Conservation (phyloP, 2,797 vertebrate genomes). For the Percopsis omiscomaycus region DNA sequence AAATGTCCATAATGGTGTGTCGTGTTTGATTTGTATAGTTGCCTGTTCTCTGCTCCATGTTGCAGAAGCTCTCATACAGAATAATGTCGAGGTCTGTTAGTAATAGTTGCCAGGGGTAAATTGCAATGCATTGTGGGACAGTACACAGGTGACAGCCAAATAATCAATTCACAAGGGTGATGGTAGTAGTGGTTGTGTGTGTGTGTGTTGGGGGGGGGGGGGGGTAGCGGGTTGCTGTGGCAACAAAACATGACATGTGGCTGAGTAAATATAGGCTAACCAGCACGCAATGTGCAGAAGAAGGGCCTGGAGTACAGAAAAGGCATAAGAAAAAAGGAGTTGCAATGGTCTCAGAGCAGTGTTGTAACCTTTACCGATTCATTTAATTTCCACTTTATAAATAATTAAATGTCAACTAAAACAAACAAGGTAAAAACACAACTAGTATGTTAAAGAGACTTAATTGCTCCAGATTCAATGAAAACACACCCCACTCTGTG, state of each 20-base stretch:
- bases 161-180: slow-evolving; percentile 33
- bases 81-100: slow-evolving; percentile 11
- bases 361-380: background rate
- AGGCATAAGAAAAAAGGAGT: slow-evolving; percentile 27
- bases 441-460: background rate
- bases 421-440: too few relatives aligned
- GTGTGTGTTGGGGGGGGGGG: slow-evolving; percentile 7
- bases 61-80: background rate
- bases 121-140: slow-evolving; percentile 63
- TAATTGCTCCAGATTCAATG: slow-evolving; percentile 10
- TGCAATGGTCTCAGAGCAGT: slow-evolving; percentile 13
- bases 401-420: background rate
- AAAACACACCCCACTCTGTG: slow-evolving; percentile 1
- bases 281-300: slow-evolving; percentile 52
- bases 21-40: slow-evolving; percentile 12
- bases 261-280: slow-evolving; percentile 70
- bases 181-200: background rate
- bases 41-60: background rate
- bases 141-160: slow-evolving; percentile 58
- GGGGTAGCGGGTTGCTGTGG: slow-evolving; percentile 65
- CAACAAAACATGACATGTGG: slow-evolving; percentile 68
- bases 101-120: slow-evolving; percentile 5
- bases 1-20: too few relatives aligned
- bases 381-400: background rate
- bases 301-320: slow-evolving; percentile 26